These are phyloP conservation scores for Gryon sp. DNA, from an alignment of 1,140 invertebrate genomes.

Conservation along the genomic window DNA sequence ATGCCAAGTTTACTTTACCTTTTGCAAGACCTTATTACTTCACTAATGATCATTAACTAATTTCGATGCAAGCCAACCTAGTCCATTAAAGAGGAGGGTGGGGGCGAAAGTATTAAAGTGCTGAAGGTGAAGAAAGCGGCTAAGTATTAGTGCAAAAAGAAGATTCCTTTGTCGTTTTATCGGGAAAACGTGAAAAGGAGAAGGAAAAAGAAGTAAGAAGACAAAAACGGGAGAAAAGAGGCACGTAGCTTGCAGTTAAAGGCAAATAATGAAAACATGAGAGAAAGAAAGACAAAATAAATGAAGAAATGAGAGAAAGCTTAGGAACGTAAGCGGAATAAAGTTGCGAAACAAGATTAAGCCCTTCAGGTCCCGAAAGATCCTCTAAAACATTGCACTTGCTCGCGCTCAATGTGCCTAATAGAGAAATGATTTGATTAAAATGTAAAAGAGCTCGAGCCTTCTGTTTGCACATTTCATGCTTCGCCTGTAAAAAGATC, in stretches of 20 bases:
- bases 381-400: constrained; percentile 61
- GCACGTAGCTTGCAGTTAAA: constrained; percentile 1
- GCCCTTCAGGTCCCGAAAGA: constrained; percentile 63
- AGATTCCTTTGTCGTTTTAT: constrained; percentile 40
- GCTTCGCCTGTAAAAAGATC: constrained; percentile 78
- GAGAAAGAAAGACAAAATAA: background rate
- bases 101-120: constrained; percentile 51
- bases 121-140: constrained; percentile 34
- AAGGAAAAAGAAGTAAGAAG: too few species aligned
- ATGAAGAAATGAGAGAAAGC: constrained; percentile 6
- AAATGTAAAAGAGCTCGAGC: constrained; percentile 78
- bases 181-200: constrained; percentile 11
- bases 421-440: constrained; percentile 80
- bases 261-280: constrained; percentile 4
- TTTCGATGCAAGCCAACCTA: constrained; percentile 6
- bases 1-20: too few species aligned
- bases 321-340: constrained; percentile 34
- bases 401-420: constrained; percentile 69
- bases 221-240: constrained; percentile 7
- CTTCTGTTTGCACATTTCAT: constrained; percentile 81
- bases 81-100: constrained; percentile 31
- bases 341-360: constrained; percentile 62
- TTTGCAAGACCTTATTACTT: background rate
- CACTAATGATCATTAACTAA: constrained; percentile 26
- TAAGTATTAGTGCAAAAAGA: constrained; percentile 10